These are phyloP conservation scores for Varecia variegata DNA, from an alignment of 2,797 vertebrate genomes.

Conservation along the genomic window DNA sequence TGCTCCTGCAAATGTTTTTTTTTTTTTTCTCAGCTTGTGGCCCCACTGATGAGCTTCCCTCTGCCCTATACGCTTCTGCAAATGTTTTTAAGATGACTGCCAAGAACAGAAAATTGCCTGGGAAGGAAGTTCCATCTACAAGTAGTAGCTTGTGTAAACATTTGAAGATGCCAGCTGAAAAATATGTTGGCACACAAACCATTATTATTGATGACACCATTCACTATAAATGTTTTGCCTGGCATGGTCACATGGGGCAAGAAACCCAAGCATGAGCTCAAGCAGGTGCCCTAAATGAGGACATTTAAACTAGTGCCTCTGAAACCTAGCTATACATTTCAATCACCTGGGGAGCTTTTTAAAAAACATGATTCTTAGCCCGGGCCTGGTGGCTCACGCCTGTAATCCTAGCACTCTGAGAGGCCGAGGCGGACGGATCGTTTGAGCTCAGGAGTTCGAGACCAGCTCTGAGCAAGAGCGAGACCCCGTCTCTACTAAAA, in stretches of 20 bases:
- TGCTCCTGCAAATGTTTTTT: not conserved
- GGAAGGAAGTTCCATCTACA: constrained; percentile 9
- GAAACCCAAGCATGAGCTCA: not conserved
- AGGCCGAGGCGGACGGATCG: too few species aligned
- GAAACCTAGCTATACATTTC: not conserved
- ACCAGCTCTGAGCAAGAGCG: too few species aligned
- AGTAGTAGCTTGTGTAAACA: not conserved
- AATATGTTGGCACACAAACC: not conserved
- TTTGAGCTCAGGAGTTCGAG: too few species aligned
- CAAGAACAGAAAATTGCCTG: constrained; percentile 7
- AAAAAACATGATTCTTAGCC: not conserved
- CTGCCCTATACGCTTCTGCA: not conserved
- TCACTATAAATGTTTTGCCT: constrained; percentile 21
- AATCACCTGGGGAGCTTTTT: not conserved
- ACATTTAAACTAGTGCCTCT: not conserved
- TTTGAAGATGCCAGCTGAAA: constrained; percentile 18
- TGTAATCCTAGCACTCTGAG: too few species aligned
- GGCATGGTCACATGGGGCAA: not conserved
- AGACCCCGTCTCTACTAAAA: too few species aligned
- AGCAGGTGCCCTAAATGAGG: not conserved
- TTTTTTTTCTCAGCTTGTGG: not conserved
- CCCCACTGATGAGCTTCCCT: not conserved
- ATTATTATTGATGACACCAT: constrained; percentile 14
- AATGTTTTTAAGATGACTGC: constrained; percentile 26
- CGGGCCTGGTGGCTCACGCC: too few species aligned